These are phyloP conservation scores for Drosophila ironensis DNA, from an alignment of 1,140 invertebrate genomes.

Conservation along the genomic window DNA sequence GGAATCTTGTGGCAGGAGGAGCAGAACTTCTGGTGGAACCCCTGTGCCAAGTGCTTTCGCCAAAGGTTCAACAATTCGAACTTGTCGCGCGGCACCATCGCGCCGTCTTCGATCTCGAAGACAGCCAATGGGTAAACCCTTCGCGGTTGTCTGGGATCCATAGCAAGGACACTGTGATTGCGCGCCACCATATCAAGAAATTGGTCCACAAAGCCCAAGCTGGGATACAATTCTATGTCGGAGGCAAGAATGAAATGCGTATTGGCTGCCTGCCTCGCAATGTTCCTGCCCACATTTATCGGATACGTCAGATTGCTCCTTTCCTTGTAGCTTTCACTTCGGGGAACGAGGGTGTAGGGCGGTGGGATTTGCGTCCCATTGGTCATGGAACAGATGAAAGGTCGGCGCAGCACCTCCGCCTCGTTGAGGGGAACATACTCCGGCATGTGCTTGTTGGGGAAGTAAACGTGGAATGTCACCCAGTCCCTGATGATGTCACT, in stretches of 20 bases:
- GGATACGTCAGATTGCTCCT: constrained; percentile 91
- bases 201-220: constrained; percentile 86
- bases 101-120: constrained; percentile 56
- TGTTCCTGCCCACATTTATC: constrained; percentile 93
- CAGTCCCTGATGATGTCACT: constrained; percentile 86
- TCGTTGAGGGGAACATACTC: constrained; percentile 86
- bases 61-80: constrained; percentile 88
- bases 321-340: constrained; percentile 87
- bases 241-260: constrained; percentile 93
- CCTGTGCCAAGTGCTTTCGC: constrained; percentile 88
- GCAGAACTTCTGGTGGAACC: constrained; percentile 94
- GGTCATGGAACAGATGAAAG: constrained; percentile 84
- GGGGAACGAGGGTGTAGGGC: constrained; percentile 86
- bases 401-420: constrained; percentile 83
- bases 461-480: constrained; percentile 93
- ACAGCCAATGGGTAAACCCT: constrained; percentile 67
- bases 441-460: constrained; percentile 90
- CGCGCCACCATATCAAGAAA: constrained; percentile 91
- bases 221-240: constrained; percentile 94
- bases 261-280: constrained; percentile 89
- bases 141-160: constrained; percentile 9
- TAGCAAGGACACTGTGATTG: constrained; percentile 84
- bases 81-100: constrained; percentile 87
- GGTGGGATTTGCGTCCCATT: constrained; percentile 73
- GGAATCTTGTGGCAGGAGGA: constrained; percentile 94